These are phyloP conservation scores for Stichodactyla helianthus DNA, from an alignment of 64 coral and sea anemone species.

Conservation along the genomic window DNA sequence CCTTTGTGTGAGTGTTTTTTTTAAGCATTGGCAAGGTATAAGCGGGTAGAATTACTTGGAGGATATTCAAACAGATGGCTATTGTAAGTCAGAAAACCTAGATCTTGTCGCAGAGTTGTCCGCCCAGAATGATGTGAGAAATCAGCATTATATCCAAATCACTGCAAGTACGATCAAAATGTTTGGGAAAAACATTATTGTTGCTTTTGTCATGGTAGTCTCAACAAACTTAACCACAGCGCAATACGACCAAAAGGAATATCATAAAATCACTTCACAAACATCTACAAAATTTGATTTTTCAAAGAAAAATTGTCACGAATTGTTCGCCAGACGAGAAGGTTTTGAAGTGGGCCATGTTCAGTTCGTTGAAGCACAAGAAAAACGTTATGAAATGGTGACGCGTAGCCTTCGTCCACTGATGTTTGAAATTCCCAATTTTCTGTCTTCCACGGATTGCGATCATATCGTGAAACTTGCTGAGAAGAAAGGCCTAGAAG, in stretches of 20 bases:
- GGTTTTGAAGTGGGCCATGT: conserved; percentile 4
- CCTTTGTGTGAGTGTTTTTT: not conserved
- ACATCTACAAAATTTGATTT: not conserved
- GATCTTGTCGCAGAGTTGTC: not conserved
- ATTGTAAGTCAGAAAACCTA: not conserved
- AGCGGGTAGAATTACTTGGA: not conserved
- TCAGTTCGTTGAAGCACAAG: conserved; percentile 5
- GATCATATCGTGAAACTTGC: conserved; percentile 34
- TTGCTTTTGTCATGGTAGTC: not conserved
- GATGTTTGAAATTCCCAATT: conserved; percentile 48
- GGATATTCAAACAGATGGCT: not conserved
- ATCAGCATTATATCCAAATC: not conserved
- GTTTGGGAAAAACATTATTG: not conserved
- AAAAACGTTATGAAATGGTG: conserved; percentile 9
- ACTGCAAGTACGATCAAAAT: not conserved
- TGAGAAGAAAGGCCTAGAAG: conserved; percentile 20
- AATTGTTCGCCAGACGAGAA: not conserved
- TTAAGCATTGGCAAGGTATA: not conserved
- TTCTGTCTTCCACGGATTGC: conserved; percentile 28
- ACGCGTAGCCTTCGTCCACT: conserved; percentile 39
- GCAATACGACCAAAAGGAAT: not conserved
- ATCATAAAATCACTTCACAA: not conserved
- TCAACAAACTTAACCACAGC: not conserved
- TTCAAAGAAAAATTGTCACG: not conserved
- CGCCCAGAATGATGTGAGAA: too few species aligned